phyloP scores from a whole-genome alignment of 2,888 invertebrate genomes.

The Diarsia dahlii region DNA sequence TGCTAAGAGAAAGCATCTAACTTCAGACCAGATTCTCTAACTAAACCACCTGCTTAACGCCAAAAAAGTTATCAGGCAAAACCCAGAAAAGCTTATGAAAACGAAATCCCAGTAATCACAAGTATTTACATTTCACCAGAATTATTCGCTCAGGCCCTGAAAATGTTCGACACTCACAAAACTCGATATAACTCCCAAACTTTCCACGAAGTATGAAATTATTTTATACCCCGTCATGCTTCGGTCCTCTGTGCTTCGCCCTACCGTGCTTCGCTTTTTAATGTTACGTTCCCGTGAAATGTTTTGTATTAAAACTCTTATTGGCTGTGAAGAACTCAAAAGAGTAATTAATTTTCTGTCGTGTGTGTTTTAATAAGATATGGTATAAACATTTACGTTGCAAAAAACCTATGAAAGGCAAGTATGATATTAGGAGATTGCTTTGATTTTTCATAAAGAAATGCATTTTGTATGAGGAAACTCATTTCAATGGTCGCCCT shows the following conservation, averaged over 20 bases:
- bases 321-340: constrained; percentile 20
- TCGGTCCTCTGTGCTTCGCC: constrained; percentile 1
- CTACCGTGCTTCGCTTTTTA: not conserved
- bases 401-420: not conserved
- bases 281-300: constrained; percentile 10
- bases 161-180: constrained; percentile 40
- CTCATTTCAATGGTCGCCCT: not conserved
- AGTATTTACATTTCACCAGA: constrained; percentile 46
- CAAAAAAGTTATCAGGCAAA: not conserved
- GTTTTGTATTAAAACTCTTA: constrained; percentile 30
- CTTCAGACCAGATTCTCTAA: not conserved
- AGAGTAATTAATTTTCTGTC: constrained; percentile 13
- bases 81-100: constrained; percentile 24
- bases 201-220: constrained; percentile 43
- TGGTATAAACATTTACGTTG: not conserved
- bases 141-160: constrained; percentile 12
- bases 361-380: not conserved
- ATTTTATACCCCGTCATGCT: constrained; percentile 33
- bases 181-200: constrained; percentile 41
- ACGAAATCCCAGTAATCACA: constrained; percentile 29
- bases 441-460: not conserved
- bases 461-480: not conserved
- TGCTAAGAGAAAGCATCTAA: not conserved
- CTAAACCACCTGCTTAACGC: not conserved
- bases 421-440: not conserved